Conservation (phyloP, 2,888 invertebrate species). For the Erynnis tages region DNA sequence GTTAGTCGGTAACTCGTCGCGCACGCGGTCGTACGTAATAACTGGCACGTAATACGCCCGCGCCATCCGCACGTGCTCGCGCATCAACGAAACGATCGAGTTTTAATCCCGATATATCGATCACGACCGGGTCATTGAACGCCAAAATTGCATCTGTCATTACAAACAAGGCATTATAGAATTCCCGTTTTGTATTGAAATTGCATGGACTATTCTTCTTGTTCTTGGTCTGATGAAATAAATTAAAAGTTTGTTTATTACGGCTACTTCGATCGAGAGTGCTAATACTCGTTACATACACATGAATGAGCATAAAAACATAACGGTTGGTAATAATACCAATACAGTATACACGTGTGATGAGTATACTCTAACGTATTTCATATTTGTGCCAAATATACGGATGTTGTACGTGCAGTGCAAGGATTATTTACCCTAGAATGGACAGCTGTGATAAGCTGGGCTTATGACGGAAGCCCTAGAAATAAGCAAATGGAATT, state of each 20-base stretch:
- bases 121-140: constrained; percentile 40
- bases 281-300: too few species aligned
- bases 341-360: constrained; percentile 27
- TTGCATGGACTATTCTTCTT: background rate
- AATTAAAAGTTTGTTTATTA: too few species aligned
- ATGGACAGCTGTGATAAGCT: constrained; percentile 22
- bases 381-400: constrained; percentile 10
- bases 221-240: too few species aligned
- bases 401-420: background rate
- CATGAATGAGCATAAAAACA: too few species aligned
- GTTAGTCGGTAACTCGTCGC: constrained; percentile 67
- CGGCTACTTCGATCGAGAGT: too few species aligned
- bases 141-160: constrained; percentile 29
- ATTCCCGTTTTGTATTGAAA: background rate
- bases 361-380: constrained; percentile 7
- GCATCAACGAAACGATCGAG: constrained; percentile 35
- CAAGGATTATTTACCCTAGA: constrained; percentile 18
- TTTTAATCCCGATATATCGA: constrained; percentile 35
- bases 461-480: constrained; percentile 20
- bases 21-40: constrained; percentile 68
- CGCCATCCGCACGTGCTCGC: constrained; percentile 37
- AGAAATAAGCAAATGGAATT: constrained; percentile 19
- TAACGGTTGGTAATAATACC: too few species aligned
- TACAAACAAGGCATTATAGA: background rate
- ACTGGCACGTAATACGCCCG: constrained; percentile 40